These are phyloP conservation scores for Drosophila affinis DNA, from an alignment of 2,888 invertebrate genomes.

Conservation along the genomic window DNA sequence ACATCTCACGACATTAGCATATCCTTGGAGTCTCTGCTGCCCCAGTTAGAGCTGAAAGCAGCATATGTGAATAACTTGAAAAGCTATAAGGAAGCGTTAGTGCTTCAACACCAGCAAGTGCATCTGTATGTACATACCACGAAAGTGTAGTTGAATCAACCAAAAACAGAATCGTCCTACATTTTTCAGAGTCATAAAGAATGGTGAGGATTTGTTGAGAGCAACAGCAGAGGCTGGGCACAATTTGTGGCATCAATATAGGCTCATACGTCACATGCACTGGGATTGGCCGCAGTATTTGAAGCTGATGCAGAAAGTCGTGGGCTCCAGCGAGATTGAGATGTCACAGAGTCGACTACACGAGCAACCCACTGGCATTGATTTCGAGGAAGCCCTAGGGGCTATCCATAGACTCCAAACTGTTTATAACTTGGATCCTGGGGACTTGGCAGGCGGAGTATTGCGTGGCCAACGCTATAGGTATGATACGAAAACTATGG, in stretches of 20 bases:
- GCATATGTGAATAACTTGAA: constrained; percentile 16
- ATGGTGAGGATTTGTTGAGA: constrained; percentile 1
- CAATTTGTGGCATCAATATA: not conserved
- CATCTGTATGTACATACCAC: not conserved
- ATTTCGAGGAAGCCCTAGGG: constrained; percentile 17
- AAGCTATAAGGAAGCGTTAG: constrained; percentile 10
- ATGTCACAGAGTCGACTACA: not conserved
- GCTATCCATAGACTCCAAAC: constrained; percentile 22
- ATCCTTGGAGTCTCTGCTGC: constrained; percentile 16
- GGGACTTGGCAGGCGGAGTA: constrained; percentile 23
- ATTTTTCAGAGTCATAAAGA: constrained; percentile 1
- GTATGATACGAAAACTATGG: not conserved
- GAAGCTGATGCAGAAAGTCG: not conserved
- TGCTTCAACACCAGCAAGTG: not conserved
- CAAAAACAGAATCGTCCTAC: not conserved
- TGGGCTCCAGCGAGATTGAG: constrained; percentile 1
- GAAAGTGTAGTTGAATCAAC: not conserved
- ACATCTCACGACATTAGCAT: constrained; percentile 9
- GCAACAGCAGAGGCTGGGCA: not conserved
- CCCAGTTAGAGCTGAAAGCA: constrained; percentile 12
- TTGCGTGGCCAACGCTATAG: constrained; percentile 6
- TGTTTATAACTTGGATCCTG: constrained; percentile 20
- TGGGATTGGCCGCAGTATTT: constrained; percentile 27
- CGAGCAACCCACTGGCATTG: constrained; percentile 10
- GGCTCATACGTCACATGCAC: constrained; percentile 15